Evolutionary conservation across 1,140 invertebrate genomes (phyloP), one percentile per base, ranked within the genome.

Genomic region (Goniozus legneri): DNA sequence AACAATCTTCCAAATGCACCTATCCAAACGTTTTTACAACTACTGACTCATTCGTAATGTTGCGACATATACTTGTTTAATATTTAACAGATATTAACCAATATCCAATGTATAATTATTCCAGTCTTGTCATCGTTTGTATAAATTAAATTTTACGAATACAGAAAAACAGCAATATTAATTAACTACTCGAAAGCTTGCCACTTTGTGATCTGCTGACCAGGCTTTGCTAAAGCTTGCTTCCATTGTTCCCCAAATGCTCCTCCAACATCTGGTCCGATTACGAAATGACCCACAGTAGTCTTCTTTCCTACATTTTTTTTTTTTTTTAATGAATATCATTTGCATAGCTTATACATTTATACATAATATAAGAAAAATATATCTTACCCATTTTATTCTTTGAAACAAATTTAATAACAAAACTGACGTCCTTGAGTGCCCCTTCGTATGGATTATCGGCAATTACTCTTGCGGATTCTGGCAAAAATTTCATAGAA

Each of bases 261-360:
- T 37, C 73, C 74, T 34, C 64, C 69, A n/a, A 71, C 70, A 37
- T 76, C 73, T 31, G 75, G 64, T 18, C 75, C 76, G 39, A 81
- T 72, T 14, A 73, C 73, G 34, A 80, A 77, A 45, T 74, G 74
- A 1, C 79, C 80, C 8, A 81, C 62, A 16, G 80, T 73, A 4
- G 73, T 63, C 60, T 84, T 84, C 54, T 83, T 82, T 19, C 77
- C 81, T 70, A 33, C 44, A 67, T 42, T 33, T 33, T 7, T 7
- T 40, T 39, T 37, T 33, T 38, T 21, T 24, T 13, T 4, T 1
- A 40, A 40, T 32, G 20, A 19, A 24, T n/a, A 3, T 16, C 12
- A 15, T 12, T 18, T 15, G 13, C 4, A 21, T 8, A 21, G 22
- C n/a, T 1, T n/a, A 33, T 27, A 14, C 13, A 33, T n/a, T 18